Evolutionary conservation across 2,113 vertebrate genomes (phyloP), one percentile per base, ranked within the genome.

Genomic region (Coturnix japonica): DNA sequence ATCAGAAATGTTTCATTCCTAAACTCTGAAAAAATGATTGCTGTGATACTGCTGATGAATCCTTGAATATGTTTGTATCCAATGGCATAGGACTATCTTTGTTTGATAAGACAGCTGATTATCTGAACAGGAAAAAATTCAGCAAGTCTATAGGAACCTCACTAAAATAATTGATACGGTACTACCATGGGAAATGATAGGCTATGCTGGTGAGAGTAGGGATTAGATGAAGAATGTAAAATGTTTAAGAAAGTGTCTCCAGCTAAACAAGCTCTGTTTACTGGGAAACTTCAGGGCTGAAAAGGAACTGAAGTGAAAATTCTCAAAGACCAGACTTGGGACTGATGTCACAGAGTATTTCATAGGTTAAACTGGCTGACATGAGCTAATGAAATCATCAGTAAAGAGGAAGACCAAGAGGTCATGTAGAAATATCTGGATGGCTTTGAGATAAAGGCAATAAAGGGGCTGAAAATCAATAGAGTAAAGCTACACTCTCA

Each of bases 401-500:
- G 12, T 70, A 89, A 89, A 51, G 67, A 85, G 46, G 43, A 89
- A 59, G 67, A 92, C 25, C 51, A 82, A 82, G 72, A 87, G 85
- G 87, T 92, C 90, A 80, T 1, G 9, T 31, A 87, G 85, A 94
- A 89, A 93, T 79, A 72, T 15, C 41, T 83, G 67, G 51, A 89
- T 87, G 71, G 35, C 57, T 93, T 90, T 75, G 44, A 89, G 93
- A 85, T 82, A 91, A 82, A 13, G 11, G 75, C 51, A 95, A 94
- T 87, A 92, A 91, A 84, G 35, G 46, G 56, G 51, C 65, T 71
- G 31, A 92, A 96, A 95, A 95, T 85, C 91, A 87, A 77, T 74
- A 85, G 17, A 66, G 56, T 56, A 92, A 89, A 91, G 54, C 67
- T 89, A 72, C 72, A 39, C 7, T 85, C 43, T 46, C 41, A 47